phyloP scores from a whole-genome alignment of 1,140 invertebrate species.

The Sycophaga agraensis region DNA sequence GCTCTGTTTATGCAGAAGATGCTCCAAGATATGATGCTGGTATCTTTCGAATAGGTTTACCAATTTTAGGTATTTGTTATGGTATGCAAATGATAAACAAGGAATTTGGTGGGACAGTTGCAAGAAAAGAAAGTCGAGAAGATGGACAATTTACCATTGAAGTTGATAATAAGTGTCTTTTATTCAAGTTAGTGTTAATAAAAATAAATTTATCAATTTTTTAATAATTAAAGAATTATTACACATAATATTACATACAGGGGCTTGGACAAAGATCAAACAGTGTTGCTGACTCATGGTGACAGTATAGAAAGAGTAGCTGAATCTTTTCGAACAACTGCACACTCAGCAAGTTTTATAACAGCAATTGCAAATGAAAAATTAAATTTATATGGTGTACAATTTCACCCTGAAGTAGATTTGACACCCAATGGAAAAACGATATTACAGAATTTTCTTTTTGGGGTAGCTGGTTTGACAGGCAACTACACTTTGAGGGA shows the following conservation, averaged over 20 bases:
- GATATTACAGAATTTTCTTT: slow-evolving; percentile 95
- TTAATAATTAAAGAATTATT: background rate
- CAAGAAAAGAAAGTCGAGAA: slow-evolving; percentile 83
- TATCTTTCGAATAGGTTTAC: slow-evolving; percentile 93
- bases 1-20: slow-evolving; percentile 94
- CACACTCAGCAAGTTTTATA: slow-evolving; percentile 80
- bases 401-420: slow-evolving; percentile 98
- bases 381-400: slow-evolving; percentile 90
- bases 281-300: slow-evolving; percentile 94
- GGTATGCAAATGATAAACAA: slow-evolving; percentile 99
- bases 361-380: slow-evolving; percentile 92
- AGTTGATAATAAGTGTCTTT: slow-evolving; percentile 82
- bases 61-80: slow-evolving; percentile 97
- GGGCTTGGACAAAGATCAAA: slow-evolving; percentile 82
- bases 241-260: slow-evolving; percentile 54
- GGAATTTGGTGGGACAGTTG: slow-evolving; percentile 93
- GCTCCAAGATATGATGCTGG: slow-evolving; percentile 92
- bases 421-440: slow-evolving; percentile 87
- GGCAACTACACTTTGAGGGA: slow-evolving; percentile 87
- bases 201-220: background rate
- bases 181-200: slow-evolving; percentile 83
- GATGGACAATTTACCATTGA: slow-evolving; percentile 93
- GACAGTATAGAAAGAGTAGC: slow-evolving; percentile 92
- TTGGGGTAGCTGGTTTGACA: slow-evolving; percentile 82
- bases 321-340: slow-evolving; percentile 81